Base-by-base conservation (phyloP, 1,140 invertebrate species). In the Drosophila takahashii region DNA sequence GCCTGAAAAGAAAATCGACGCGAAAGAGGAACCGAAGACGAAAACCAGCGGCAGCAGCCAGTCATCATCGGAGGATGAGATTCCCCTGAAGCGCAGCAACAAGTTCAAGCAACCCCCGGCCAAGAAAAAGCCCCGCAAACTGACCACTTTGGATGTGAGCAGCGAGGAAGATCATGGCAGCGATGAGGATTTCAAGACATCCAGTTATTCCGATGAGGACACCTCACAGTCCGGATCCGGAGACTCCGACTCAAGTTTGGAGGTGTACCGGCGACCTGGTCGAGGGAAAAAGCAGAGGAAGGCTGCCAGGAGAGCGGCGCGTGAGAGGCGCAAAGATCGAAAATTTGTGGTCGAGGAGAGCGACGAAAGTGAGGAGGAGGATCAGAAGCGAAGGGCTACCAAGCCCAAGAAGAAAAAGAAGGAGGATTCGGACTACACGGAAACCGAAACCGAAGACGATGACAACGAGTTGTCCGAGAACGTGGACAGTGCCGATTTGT, bases 101-200 rank as follows among this genome's bases (percentile, higher is more conserved):
- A 90, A 91, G 27, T 36, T 51, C 1, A 81, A 77, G 27, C 60
- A 79, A 22, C 66, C 56, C 61, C 85, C 80, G 1, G 78, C 89
- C 6, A 94, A 94, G 52, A 96, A 96, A 74, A 96, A 96, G 81
- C 93, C 95, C 27, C 93, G 96, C 1, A 96, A 96, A 73, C 92
- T 98, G 1, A 97, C 96, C 79, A 96, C 95, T 65, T 92, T 98
- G 10, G 97, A 97, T 77, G 94, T 96, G 4, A 95, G 95, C 32
- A 96, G 96, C 41, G 96, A 96, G 59, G 96, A 97, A 61, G 96
- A 97, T 87, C 95, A 97, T 85, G 94, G 93, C 64, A 96, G 95
- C 2, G 97, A 98, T 85, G 96, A 97, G 92, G 97, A 97, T 91
- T 98, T 98, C 74, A 97, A 97, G 80, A 96, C 91, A 0, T 92